Percentiles rank a stretch among this genome's conserved stretches.
Evolutionary conservation across 2,888 invertebrate species (phyloP).

Genomic region (Stenoptilia bipunctidactyla): DNA sequence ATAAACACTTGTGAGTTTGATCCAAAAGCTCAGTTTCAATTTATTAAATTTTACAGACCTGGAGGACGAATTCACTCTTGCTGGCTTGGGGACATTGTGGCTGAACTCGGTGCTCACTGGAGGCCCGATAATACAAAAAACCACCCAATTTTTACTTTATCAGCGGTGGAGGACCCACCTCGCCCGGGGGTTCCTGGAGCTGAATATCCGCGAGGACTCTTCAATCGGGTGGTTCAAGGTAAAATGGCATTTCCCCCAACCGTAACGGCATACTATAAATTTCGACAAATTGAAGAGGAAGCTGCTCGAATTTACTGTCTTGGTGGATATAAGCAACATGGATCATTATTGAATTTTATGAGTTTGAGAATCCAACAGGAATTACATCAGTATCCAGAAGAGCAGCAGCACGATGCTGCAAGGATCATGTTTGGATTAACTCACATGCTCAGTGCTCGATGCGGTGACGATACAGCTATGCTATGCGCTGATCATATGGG

Average conservation of each 20-base stretch:
- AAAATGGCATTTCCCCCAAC: conserved; percentile 73
- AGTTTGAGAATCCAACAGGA: conserved; percentile 77
- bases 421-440: conserved; percentile 76
- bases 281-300: conserved; percentile 76
- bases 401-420: conserved; percentile 76
- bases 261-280: conserved; percentile 73
- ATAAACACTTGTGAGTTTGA: not conserved
- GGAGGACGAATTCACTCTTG: conserved; percentile 84
- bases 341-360: conserved; percentile 75
- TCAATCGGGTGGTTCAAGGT: conserved; percentile 74
- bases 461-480: conserved; percentile 74
- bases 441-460: conserved; percentile 72
- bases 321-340: conserved; percentile 72
- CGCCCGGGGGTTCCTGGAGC: conserved; percentile 63
- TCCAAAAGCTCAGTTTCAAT: not conserved
- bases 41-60: conserved; percentile 60
- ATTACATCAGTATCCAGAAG: conserved; percentile 74
- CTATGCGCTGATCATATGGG: conserved; percentile 47
- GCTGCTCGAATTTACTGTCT: conserved; percentile 72
- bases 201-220: conserved; percentile 68
- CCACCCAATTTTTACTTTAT: conserved; percentile 74
- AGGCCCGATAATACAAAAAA: conserved; percentile 61
- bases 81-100: conserved; percentile 81
- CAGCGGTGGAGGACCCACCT: conserved; percentile 73
- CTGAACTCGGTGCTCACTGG: conserved; percentile 81